Conservation (phyloP, 2,113 vertebrate genomes). For the Sebastes schlegelii region DNA sequence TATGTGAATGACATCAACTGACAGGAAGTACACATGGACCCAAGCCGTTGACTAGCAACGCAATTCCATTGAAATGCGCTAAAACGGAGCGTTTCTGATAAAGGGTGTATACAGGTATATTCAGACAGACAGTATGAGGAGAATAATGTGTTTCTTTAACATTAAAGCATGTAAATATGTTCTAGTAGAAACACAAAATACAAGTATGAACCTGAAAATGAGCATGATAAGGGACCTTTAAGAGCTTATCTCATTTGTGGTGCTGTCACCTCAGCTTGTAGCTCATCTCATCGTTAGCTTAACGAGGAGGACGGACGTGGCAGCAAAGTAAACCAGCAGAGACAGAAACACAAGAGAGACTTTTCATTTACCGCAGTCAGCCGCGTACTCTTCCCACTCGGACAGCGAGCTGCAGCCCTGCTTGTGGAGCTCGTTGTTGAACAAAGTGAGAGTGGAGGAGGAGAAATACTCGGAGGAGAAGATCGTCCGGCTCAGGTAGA, state of each 20-base stretch:
- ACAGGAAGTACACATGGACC: no score
- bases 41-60: no score
- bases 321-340: conserved; percentile 64
- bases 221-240: no score
- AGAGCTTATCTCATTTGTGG: background rate
- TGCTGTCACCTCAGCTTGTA: conserved; percentile 44
- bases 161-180: no score
- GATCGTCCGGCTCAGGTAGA: conserved; percentile 67
- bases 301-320: conserved; percentile 71
- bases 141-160: no score
- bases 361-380: conserved; percentile 87
- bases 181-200: no score
- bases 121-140: no score
- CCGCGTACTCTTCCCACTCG: conserved; percentile 85
- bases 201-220: no score
- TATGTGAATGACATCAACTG: no score
- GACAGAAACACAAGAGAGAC: conserved; percentile 12
- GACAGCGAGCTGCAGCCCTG: conserved; percentile 85
- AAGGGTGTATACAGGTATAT: no score
- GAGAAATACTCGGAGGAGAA: conserved; percentile 83
- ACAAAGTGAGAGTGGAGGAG: conserved; percentile 83
- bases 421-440: conserved; percentile 84
- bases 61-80: no score
- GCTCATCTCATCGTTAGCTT: conserved; percentile 46
- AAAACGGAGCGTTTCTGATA: no score